These are phyloP conservation scores for Phoenicopterus ruber DNA, from an alignment of 2,113 vertebrate genomes.

Conservation along the genomic window DNA sequence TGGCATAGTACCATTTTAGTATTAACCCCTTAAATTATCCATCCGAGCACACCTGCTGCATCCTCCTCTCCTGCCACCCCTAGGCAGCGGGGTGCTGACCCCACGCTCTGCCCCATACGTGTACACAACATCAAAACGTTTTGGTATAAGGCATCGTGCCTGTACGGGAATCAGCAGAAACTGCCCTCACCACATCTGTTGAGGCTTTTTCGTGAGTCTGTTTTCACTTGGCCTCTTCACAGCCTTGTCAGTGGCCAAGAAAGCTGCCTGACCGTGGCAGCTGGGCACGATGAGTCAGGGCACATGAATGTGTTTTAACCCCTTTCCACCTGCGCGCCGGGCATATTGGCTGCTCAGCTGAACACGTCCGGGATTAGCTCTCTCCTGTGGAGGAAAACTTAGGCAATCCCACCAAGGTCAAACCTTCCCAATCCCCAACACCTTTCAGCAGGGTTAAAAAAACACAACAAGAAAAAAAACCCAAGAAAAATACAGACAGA, in stretches of 20 bases:
- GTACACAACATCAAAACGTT: neutral
- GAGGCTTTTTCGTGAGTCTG: neutral
- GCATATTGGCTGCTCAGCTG: neutral
- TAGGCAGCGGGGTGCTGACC: neutral
- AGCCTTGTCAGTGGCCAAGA: neutral
- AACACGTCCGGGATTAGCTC: neutral
- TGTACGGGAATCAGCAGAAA: neutral
- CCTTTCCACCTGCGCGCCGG: neutral
- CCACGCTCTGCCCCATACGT: rapidly evolving
- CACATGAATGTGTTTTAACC: slow-evolving; percentile 12
- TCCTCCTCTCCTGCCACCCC: too few species aligned
- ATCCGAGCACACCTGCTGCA: rapidly evolving
- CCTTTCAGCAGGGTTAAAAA: neutral
- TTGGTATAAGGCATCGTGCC: neutral
- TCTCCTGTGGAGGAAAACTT: neutral
- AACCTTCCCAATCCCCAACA: neutral
- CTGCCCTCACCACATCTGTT: neutral
- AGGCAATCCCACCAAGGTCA: neutral
- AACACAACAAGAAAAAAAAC: too few species aligned
- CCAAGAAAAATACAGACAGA: neutral
- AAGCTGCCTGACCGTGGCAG: slow-evolving; percentile 17
- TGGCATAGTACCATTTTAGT: neutral
- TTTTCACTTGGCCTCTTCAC: neutral
- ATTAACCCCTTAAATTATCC: neutral
- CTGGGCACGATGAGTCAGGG: slow-evolving; percentile 40